Conservation (phyloP, 2,888 invertebrate species). For the Griposia aprilina region DNA sequence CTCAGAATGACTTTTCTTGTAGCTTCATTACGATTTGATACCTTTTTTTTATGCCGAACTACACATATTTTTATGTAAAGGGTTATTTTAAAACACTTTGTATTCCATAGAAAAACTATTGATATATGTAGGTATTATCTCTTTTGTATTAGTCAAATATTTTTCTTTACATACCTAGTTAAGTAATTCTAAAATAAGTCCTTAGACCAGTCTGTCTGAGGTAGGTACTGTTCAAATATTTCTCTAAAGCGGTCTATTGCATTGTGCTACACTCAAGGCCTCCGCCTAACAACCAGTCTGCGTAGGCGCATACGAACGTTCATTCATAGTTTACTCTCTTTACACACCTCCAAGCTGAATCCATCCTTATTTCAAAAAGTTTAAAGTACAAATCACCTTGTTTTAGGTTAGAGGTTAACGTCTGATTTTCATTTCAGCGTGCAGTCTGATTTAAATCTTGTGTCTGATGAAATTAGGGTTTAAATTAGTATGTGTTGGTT, state of each 20-base stretch:
- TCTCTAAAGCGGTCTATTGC: slow-evolving; percentile 52
- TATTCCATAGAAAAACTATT: neutral
- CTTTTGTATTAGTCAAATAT: neutral
- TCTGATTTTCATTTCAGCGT: slow-evolving; percentile 25
- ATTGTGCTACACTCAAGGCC: slow-evolving; percentile 58
- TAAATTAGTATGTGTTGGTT: slow-evolving; percentile 31
- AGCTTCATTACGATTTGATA: too few relatives aligned
- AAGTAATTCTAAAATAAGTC: slow-evolving; percentile 21
- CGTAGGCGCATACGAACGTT: slow-evolving; percentile 75
- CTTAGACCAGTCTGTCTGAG: slow-evolving; percentile 21
- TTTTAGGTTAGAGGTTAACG: slow-evolving; percentile 42
- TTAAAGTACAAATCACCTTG: slow-evolving; percentile 23
- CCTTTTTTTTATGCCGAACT: too few relatives aligned
- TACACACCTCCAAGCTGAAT: slow-evolving; percentile 27
- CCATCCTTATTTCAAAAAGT: rapidly evolving
- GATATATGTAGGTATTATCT: neutral
- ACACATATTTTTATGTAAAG: too few relatives aligned
- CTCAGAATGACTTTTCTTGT: too few relatives aligned
- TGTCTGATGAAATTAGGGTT: neutral
- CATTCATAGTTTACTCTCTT: slow-evolving; percentile 72
- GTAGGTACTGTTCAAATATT: slow-evolving; percentile 48
- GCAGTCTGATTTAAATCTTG: slow-evolving; percentile 28
- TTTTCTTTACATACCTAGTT: neutral
- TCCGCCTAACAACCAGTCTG: slow-evolving; percentile 56
- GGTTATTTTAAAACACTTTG: too few relatives aligned